Conservation (phyloP, 2,888 invertebrate genomes). For the Ferrisia virgata region DNA sequence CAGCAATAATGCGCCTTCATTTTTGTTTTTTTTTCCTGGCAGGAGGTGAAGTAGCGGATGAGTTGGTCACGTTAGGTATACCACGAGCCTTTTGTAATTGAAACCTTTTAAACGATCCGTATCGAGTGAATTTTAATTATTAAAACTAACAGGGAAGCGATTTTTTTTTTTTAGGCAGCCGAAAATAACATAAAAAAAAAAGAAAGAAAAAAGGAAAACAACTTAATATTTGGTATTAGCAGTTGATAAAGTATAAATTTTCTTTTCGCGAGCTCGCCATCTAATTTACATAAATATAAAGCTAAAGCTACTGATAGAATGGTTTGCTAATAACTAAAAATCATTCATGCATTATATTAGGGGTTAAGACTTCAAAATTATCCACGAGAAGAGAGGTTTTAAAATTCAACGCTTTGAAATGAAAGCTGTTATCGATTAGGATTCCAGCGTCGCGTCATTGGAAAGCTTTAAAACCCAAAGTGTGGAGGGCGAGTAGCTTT, state of each 20-base stretch:
- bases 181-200: too few relatives aligned
- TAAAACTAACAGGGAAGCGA: not conserved
- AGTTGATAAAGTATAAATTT: not conserved
- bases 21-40: not conserved
- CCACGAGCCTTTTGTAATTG: not conserved
- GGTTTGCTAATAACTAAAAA: constrained; percentile 2
- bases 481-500: not conserved
- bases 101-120: not conserved
- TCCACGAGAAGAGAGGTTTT: not conserved
- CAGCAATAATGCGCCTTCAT: not conserved
- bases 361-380: constrained; percentile 17
- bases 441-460: not conserved
- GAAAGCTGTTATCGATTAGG: constrained; percentile 14
- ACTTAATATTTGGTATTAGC: not conserved
- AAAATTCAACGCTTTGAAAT: constrained; percentile 12
- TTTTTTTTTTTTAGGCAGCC: too few relatives aligned
- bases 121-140: not conserved
- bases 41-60: too few relatives aligned
- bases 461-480: not conserved
- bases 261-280: not conserved
- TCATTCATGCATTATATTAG: constrained; percentile 25
- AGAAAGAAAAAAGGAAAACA: not conserved
- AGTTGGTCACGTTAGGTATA: not conserved
- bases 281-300: constrained; percentile 4
- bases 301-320: not conserved